Base-by-base conservation (phyloP, 2,888 invertebrate genomes). In the Byasa hedistus region DNA sequence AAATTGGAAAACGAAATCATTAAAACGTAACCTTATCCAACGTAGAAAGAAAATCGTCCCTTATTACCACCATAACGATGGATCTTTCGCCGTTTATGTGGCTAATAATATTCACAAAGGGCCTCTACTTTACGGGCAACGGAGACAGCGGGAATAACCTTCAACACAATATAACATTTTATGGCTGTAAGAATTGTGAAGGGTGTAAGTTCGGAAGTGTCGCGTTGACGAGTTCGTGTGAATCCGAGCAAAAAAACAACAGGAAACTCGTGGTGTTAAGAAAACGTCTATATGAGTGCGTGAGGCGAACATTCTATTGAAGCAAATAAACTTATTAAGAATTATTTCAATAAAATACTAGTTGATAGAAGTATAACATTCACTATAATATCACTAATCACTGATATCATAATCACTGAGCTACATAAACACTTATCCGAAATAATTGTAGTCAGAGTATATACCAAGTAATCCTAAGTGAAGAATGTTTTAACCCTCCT, bases 111-210 rank as follows among this genome's bases (percentile, higher is more conserved):
- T 65, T 61, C 59, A 57, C 36, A 57, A 57, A 61, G 66, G 65
- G 55, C 70, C 61, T 70, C 69, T 68, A 64, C 66, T 63, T 61
- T 54, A 57, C 58, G 68, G 69, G 65, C 64, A 64, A 57, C 58
- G 66, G 60, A 61, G 64, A 70, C 69, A 69, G 61, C 51, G 59
- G 65, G 52, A 61, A 55, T 69, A 63, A 68, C 70, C 68, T 65
- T 65, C 48, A 69, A 61, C 61, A 64, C 59, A 70, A 70, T 66
- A 66, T 68, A 60, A 69, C 68, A 59, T 66, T 55, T 66, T 62
- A 66, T 62, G 57, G 39, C 39, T 52, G 52, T 52, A 22, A 61
- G 27, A 61, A 51, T 39, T 44, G 56, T 65, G 65, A 61, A 65
- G 36, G 61, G 61, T 65, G 36, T 27, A 27, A 44, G 21, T 21